These are phyloP conservation scores for Petrocephalus sullivani DNA, from an alignment of 2,797 vertebrate genomes.

Conservation along the genomic window DNA sequence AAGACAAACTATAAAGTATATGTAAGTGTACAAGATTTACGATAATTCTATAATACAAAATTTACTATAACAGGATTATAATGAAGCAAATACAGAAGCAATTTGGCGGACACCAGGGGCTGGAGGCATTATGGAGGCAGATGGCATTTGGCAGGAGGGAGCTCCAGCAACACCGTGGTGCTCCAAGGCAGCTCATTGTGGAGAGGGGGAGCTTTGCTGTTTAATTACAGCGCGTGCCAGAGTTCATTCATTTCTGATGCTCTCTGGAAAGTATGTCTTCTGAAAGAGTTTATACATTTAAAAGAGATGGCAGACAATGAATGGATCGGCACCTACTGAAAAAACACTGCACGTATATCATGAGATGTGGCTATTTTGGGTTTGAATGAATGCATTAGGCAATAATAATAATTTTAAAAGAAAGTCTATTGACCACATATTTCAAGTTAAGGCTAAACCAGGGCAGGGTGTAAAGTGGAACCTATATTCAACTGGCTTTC, in stretches of 20 bases:
- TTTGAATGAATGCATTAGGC: neutral
- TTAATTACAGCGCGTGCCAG: neutral
- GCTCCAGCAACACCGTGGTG: neutral
- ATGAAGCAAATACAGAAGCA: neutral
- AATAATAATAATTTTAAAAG: neutral
- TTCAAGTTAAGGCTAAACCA: neutral
- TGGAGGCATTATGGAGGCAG: neutral
- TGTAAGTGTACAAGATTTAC: neutral
- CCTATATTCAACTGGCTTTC: constrained; percentile 1
- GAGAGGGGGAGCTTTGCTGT: neutral
- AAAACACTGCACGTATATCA: neutral
- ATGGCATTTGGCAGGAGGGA: neutral
- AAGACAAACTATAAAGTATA: neutral
- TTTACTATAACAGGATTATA: neutral
- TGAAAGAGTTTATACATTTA: neutral
- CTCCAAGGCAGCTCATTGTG: neutral
- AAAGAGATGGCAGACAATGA: neutral
- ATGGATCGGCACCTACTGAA: neutral
- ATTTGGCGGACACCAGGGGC: neutral
- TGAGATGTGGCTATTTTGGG: neutral
- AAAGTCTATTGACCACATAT: neutral
- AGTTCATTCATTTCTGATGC: neutral
- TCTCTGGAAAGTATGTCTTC: neutral
- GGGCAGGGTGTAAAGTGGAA: neutral
- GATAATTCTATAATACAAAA: neutral